Evolutionary conservation across 53 echinoderm and acorn worm species (phyloP), one percentile per base, ranked within the genome.

Genomic region (Temnopleurus reevesii): DNA sequence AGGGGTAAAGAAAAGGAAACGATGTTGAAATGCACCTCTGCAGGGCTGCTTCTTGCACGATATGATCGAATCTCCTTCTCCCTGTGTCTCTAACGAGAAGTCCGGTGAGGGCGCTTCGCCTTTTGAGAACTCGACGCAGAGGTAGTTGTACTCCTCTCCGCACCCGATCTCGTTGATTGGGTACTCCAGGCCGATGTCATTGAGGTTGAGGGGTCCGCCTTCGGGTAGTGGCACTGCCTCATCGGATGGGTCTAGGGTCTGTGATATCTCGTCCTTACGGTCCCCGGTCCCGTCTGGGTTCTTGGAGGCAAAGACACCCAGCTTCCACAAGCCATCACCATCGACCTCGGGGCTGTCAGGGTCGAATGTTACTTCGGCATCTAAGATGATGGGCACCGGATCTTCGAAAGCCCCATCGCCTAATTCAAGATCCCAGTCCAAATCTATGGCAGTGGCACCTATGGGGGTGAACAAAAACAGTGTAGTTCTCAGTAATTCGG

Each of bases 41-140:
- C 96, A 96, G 8, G 93, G 84, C 29, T 91, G 93, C 30, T 55
- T 12, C 54, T 95, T 95, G 84, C 96, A 96, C 53, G 92, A 93
- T 19, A 92, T 43, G 65, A 96, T 81, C 35, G 91, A 63, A 55
- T 96, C 95, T 18, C 85, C 92, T 17, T 60, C 89, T 2, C 81
- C 88, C 31, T 89, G 55, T 10, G 88, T 90, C 91, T 92, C 89
- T 86, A 96, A 95, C n/a, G 77, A 47, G 58, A 92, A 96, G 38
- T 93, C 64, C 9, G 96, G 96, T 36, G 88, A 28, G 5, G 96
- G 93, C n/a, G 90, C 77, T 45, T 92, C 89, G 2, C 96, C 95
- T 57, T 92, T 91, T 36, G 77, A 84, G 76, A 96, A 96, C 64
- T 96, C 96, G 43, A 96, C 21, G 81, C 96, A 96, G 36, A 96